A percentile compares a stretch with the other conserved stretches of the same genome.
Conservation (phyloP, 1,140 invertebrate species). For the Calliopsis andreniformis region DNA sequence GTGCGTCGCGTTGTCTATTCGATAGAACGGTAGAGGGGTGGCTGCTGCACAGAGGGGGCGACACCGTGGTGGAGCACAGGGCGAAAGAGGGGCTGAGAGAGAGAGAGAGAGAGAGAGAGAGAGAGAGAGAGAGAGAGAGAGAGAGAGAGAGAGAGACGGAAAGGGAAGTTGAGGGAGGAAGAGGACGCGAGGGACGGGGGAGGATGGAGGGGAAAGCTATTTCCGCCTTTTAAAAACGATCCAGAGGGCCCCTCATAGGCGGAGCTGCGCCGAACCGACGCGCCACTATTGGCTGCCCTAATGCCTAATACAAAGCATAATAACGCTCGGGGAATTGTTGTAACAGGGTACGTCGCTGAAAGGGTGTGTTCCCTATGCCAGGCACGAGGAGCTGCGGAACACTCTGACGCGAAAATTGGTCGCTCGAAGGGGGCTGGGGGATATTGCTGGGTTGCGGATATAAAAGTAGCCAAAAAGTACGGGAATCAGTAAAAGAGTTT, state of each 20-base stretch:
- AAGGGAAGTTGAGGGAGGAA: not conserved
- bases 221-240: slow-evolving; percentile 66
- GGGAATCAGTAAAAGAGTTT: too few species aligned
- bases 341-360: not conserved
- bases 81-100: slow-evolving; percentile 19
- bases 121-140: not conserved
- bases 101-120: not conserved
- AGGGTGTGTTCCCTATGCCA: too few species aligned
- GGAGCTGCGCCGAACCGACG: slow-evolving; percentile 51
- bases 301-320: slow-evolving; percentile 63
- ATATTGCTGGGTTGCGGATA: too few species aligned
- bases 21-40: slow-evolving; percentile 32
- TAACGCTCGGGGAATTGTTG: slow-evolving; percentile 39
- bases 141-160: slow-evolving; percentile 4
- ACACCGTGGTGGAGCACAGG: slow-evolving; percentile 17
- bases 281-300: slow-evolving; percentile 56
- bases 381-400: too few species aligned
- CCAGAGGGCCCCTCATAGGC: slow-evolving; percentile 57
- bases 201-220: slow-evolving; percentile 37
- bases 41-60: slow-evolving; percentile 23
- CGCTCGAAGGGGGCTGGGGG: too few species aligned
- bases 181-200: not conserved
- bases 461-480: too few species aligned
- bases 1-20: slow-evolving; percentile 55
- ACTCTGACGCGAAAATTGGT: too few species aligned